Evolutionary conservation across 1,140 invertebrate genomes (phyloP).

Genomic region (Caligus rogercresseyi): DNA sequence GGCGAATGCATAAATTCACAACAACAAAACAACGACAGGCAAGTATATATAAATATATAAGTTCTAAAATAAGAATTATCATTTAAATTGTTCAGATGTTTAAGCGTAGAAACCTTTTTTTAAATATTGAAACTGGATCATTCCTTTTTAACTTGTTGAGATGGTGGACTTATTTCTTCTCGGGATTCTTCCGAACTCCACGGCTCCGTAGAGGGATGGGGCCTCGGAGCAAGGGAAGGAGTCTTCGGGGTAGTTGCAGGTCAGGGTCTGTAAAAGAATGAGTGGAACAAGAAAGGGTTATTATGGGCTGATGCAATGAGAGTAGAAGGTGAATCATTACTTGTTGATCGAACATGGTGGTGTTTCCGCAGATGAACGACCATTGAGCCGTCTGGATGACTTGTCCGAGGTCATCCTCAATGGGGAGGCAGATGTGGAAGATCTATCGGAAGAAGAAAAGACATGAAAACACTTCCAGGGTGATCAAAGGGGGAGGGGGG

Average conservation of each 20-base stretch:
- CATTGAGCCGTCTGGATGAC: slow-evolving; percentile 36
- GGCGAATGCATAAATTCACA: not conserved
- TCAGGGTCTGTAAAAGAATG: slow-evolving; percentile 25
- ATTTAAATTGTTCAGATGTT: not conserved
- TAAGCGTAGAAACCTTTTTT: not conserved
- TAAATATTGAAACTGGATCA: not conserved
- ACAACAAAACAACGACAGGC: not conserved
- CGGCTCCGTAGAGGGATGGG: slow-evolving; percentile 23
- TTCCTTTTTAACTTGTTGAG: not conserved
- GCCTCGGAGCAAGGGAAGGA: slow-evolving; percentile 27
- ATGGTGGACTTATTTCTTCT: slow-evolving; percentile 3
- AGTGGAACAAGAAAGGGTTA: not conserved
- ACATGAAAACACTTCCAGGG: slow-evolving; percentile 22
- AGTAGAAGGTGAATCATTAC: slow-evolving; percentile 13
- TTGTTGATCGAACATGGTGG: slow-evolving; percentile 62
- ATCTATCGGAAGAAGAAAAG: slow-evolving; percentile 19
- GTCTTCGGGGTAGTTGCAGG: slow-evolving; percentile 27
- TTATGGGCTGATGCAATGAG: not conserved
- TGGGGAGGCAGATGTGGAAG: slow-evolving; percentile 26
- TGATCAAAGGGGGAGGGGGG: slow-evolving; percentile 23
- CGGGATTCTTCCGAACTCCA: slow-evolving; percentile 22
- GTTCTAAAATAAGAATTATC: not conserved
- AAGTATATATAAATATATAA: not conserved
- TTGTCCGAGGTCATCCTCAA: slow-evolving; percentile 31
- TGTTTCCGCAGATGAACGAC: slow-evolving; percentile 68